A percentile compares a stretch with the other conserved stretches of the same genome.
Evolutionary conservation across 2,113 vertebrate species (phyloP).

Genomic region (Halcyon malimbica): DNA sequence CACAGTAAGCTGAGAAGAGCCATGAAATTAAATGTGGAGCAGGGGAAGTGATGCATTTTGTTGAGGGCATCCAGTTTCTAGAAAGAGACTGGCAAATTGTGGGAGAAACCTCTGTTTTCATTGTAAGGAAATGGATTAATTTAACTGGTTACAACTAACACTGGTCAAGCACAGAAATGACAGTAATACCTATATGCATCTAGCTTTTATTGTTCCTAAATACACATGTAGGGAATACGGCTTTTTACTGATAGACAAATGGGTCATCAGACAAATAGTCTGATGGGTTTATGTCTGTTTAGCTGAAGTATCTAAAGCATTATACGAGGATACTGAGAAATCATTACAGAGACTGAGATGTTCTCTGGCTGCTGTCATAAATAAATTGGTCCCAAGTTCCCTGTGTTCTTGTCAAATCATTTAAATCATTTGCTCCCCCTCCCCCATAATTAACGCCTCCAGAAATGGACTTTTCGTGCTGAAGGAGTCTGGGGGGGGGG

Average conservation of each 20-base stretch:
- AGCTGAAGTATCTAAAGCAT: background rate
- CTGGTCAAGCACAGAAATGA: background rate
- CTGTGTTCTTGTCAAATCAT: background rate
- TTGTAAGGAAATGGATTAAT: background rate
- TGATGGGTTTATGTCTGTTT: background rate
- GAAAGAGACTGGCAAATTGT: background rate
- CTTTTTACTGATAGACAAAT: background rate
- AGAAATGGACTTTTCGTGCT: conserved; percentile 8
- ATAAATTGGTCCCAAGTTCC: background rate
- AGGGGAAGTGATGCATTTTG: background rate
- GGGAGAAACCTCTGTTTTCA: background rate
- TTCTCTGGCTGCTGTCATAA: background rate
- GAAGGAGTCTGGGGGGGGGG: background rate
- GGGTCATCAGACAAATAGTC: too few relatives aligned
- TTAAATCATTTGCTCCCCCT: background rate
- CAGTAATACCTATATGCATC: background rate
- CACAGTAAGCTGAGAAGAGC: background rate
- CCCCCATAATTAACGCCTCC: background rate
- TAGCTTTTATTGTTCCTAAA: background rate
- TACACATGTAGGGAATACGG: background rate
- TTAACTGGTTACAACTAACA: background rate
- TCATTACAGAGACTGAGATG: background rate
- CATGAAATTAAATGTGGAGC: background rate
- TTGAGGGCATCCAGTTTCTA: background rate
- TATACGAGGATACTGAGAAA: background rate